These are phyloP conservation scores for Merodon equestris DNA, from an alignment of 2,888 invertebrate species.

Conservation along the genomic window DNA sequence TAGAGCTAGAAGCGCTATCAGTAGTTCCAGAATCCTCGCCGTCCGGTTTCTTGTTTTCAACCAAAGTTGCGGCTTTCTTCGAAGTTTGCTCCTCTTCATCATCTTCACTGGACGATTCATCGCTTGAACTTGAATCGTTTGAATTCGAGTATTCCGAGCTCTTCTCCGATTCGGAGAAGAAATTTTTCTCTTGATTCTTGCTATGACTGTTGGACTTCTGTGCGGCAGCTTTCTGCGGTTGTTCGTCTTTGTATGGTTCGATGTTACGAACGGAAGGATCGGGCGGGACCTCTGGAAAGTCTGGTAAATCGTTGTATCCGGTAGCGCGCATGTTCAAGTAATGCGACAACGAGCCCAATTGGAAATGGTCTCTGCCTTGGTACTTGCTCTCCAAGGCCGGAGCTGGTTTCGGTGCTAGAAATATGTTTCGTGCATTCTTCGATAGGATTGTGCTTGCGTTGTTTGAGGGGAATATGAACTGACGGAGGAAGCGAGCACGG, in stretches of 20 bases:
- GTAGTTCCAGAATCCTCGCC: constrained; percentile 72
- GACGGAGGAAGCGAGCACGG: constrained; percentile 92
- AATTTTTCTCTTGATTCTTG: constrained; percentile 81
- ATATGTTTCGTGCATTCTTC: constrained; percentile 88
- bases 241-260: constrained; percentile 75
- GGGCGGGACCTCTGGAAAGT: constrained; percentile 88
- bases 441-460: constrained; percentile 81
- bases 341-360: constrained; percentile 96
- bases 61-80: constrained; percentile 33
- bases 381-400: constrained; percentile 93
- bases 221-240: constrained; percentile 72
- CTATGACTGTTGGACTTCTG: constrained; percentile 73
- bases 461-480: constrained; percentile 84
- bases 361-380: constrained; percentile 91
- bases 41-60: constrained; percentile 33
- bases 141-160: constrained; percentile 75
- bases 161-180: constrained; percentile 80
- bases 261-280: constrained; percentile 89
- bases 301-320: constrained; percentile 94
- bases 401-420: constrained; percentile 95
- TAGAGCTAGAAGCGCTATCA: constrained; percentile 72
- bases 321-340: constrained; percentile 91
- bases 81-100: constrained; percentile 52
- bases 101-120: constrained; percentile 68
- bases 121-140: constrained; percentile 73